phyloP scores from a whole-genome alignment of 2,888 invertebrate genomes.

The Cephus spinipes region DNA sequence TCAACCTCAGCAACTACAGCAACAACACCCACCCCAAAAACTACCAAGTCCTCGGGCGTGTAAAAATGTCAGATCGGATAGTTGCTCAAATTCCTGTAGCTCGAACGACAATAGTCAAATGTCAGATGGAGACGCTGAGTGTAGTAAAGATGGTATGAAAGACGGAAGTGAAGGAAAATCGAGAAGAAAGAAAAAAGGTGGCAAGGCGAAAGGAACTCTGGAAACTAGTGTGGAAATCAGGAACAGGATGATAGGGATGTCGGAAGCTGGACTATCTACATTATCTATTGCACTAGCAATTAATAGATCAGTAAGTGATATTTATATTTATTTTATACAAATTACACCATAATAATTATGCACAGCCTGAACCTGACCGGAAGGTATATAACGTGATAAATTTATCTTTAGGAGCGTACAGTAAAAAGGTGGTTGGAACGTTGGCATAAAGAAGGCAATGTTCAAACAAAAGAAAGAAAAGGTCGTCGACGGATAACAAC shows the following conservation, averaged over 20 bases:
- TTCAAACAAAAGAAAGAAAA: constrained; percentile 63
- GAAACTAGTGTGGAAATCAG: constrained; percentile 64
- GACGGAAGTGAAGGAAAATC: constrained; percentile 11
- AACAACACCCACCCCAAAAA: constrained; percentile 25
- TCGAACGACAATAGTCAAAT: constrained; percentile 48
- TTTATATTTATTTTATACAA: background rate
- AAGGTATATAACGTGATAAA: background rate
- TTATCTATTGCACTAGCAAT: constrained; percentile 63
- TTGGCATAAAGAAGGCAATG: constrained; percentile 64
- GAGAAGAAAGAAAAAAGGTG: constrained; percentile 58
- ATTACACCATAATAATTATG: background rate
- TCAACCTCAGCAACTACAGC: constrained; percentile 34
- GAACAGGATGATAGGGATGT: constrained; percentile 65
- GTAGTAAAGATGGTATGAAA: constrained; percentile 20
- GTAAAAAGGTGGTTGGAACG: constrained; percentile 64
- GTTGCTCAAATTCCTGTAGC: constrained; percentile 40
- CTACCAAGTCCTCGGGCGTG: constrained; percentile 20
- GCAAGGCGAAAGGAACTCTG: constrained; percentile 62
- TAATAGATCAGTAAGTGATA: constrained; percentile 57
- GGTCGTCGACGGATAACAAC: constrained; percentile 62
- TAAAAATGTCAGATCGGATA: constrained; percentile 37
- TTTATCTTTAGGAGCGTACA: constrained; percentile 56
- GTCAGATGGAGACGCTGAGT: constrained; percentile 39
- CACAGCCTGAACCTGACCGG: background rate
- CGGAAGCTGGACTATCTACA: constrained; percentile 62